Conservation (phyloP, 2,888 invertebrate genomes). For the Beris chalybata region DNA sequence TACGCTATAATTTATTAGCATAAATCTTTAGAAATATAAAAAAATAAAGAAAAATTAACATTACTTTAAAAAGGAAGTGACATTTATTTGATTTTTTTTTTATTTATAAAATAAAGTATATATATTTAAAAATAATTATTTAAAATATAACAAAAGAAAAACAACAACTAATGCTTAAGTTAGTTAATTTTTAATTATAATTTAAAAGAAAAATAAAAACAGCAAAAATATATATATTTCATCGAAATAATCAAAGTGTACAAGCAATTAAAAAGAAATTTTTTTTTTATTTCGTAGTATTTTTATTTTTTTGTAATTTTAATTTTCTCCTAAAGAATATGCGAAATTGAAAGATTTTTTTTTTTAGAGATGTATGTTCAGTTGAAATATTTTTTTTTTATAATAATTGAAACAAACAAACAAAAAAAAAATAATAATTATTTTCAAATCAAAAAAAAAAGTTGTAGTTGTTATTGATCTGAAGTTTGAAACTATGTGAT, state of each 20-base stretch:
- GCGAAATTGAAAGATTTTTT: not conserved
- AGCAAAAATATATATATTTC: conserved; percentile 13
- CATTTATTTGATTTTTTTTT: conserved; percentile 27
- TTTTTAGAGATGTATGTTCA: conserved; percentile 18
- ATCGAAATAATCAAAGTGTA: conserved; percentile 27
- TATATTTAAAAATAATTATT: conserved; percentile 29
- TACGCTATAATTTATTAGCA: conserved; percentile 26
- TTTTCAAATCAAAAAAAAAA: conserved; percentile 26
- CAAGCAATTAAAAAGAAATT: conserved; percentile 23
- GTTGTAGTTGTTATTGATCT: not conserved
- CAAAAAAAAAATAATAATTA: conserved; percentile 27
- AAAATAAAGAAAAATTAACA: conserved; percentile 8
- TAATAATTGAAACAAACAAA: conserved; percentile 21
- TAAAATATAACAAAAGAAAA: conserved; percentile 12
- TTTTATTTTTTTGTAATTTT: conserved; percentile 9
- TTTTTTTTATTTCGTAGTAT: not conserved
- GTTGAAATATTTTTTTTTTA: conserved; percentile 27
- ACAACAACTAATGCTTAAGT: conserved; percentile 30
- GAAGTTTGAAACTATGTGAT: too few species aligned
- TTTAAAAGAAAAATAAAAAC: conserved; percentile 16
- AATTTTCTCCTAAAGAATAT: conserved; percentile 9
- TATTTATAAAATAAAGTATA: conserved; percentile 28
- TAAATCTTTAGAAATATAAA: conserved; percentile 21
- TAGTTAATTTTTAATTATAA: conserved; percentile 30
- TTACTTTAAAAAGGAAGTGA: conserved; percentile 22